These are phyloP conservation scores for Limonius californicus DNA, from an alignment of 1,140 invertebrate genomes.

Conservation along the genomic window DNA sequence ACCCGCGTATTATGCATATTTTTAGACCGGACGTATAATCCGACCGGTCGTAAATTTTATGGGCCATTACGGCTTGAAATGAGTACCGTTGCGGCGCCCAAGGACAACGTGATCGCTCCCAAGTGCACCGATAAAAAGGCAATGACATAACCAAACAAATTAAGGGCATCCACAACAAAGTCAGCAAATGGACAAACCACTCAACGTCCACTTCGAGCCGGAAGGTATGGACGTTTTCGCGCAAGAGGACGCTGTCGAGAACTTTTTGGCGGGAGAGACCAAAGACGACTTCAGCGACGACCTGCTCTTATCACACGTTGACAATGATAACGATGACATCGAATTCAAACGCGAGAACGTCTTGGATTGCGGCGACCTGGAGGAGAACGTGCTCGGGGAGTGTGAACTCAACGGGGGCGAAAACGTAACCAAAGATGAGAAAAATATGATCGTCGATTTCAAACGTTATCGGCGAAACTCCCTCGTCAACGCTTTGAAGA, in stretches of 20 bases:
- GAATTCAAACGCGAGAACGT: constrained; percentile 28
- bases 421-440: constrained; percentile 1
- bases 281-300: constrained; percentile 27
- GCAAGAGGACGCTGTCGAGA: constrained; percentile 32
- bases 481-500: constrained; percentile 8
- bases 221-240: constrained; percentile 8
- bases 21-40: too few species aligned
- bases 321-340: constrained; percentile 22
- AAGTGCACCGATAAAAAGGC: too few species aligned
- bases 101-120: too few species aligned
- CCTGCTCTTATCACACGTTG: constrained; percentile 19
- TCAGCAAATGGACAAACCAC: constrained; percentile 8
- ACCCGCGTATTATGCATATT: too few species aligned
- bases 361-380: background rate
- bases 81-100: too few species aligned
- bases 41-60: too few species aligned
- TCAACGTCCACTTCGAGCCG: background rate
- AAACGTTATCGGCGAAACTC: background rate
- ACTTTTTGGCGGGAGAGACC: constrained; percentile 32
- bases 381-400: background rate
- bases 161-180: background rate
- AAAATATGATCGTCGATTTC: background rate
- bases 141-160: background rate
- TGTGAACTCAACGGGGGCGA: background rate
- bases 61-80: too few species aligned